Percentiles rank a stretch among this genome's conserved stretches.
These are phyloP conservation scores for Phalacrocorax pelagicus DNA, from an alignment of 2,113 vertebrate species.

Conservation along the genomic window DNA sequence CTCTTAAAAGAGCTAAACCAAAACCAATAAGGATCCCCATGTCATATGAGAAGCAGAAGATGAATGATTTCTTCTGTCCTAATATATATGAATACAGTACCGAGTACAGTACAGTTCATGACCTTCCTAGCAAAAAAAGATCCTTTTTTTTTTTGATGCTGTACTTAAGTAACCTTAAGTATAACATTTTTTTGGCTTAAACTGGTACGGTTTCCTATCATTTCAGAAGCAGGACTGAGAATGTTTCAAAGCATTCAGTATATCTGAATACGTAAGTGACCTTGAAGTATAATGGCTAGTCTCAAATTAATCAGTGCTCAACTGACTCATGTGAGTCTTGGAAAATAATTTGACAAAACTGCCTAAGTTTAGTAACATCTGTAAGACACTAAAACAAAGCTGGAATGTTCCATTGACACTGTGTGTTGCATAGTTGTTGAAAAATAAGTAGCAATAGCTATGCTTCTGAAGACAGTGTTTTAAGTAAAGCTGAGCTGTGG, in stretches of 20 bases:
- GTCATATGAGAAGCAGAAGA: not conserved
- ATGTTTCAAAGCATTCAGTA: not conserved
- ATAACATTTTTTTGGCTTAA: not conserved
- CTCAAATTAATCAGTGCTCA: constrained; percentile 2
- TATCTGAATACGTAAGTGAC: not conserved
- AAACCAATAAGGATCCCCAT: not conserved
- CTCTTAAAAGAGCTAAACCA: not conserved
- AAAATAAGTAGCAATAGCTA: not conserved
- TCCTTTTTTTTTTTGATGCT: not conserved
- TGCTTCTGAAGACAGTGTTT: not conserved
- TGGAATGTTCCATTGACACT: not conserved
- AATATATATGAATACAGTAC: not conserved
- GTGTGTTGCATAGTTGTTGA: not conserved
- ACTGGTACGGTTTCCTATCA: not conserved
- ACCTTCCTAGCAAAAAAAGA: not conserved
- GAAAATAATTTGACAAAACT: constrained; percentile 7
- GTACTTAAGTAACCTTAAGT: not conserved
- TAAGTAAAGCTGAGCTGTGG: not conserved
- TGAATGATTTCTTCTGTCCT: not conserved
- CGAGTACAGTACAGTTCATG: not conserved
- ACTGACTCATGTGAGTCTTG: not conserved
- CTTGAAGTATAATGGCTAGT: not conserved
- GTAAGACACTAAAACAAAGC: not conserved
- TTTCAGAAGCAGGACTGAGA: not conserved
- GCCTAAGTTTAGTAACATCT: not conserved